Conservation (phyloP, 2,797 vertebrate genomes). For the Manis crassicaudata region DNA sequence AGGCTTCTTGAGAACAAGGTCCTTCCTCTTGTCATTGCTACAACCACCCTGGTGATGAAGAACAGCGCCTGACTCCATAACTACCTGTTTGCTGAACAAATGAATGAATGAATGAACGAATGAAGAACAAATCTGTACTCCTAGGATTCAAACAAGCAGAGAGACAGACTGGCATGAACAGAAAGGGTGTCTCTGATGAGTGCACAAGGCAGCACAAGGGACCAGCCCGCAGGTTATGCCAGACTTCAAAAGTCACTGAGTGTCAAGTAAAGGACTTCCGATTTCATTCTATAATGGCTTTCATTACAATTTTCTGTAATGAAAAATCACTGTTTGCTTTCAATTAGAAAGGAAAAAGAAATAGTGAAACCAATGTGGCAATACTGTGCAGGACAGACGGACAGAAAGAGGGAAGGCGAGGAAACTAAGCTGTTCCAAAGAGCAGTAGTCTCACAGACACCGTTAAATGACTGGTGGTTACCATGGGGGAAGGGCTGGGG, state of each 20-base stretch:
- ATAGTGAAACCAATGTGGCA: not conserved
- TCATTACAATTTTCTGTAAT: too few relatives aligned
- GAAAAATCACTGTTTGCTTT: not conserved
- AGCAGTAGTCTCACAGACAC: too few relatives aligned
- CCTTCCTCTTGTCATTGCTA: not conserved
- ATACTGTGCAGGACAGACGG: not conserved
- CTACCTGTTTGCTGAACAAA: not conserved
- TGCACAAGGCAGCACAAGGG: not conserved
- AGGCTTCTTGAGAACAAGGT: not conserved
- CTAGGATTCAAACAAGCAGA: conserved; percentile 2
- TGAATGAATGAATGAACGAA: not conserved
- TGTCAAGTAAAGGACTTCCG: not conserved
- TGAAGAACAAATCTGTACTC: not conserved
- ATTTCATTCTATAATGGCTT: not conserved
- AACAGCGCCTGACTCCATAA: not conserved
- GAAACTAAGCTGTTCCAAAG: not conserved
- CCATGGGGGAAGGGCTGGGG: too few relatives aligned
- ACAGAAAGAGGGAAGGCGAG: not conserved
- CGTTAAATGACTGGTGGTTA: too few relatives aligned
- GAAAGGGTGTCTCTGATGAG: not conserved
- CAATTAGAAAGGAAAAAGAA: conserved; percentile 18
- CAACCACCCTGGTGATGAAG: not conserved
- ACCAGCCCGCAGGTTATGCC: not conserved
- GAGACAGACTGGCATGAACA: not conserved
- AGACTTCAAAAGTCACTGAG: not conserved